Conservation (phyloP, 2,797 vertebrate species). For the Heteromormyrus szaboi region DNA sequence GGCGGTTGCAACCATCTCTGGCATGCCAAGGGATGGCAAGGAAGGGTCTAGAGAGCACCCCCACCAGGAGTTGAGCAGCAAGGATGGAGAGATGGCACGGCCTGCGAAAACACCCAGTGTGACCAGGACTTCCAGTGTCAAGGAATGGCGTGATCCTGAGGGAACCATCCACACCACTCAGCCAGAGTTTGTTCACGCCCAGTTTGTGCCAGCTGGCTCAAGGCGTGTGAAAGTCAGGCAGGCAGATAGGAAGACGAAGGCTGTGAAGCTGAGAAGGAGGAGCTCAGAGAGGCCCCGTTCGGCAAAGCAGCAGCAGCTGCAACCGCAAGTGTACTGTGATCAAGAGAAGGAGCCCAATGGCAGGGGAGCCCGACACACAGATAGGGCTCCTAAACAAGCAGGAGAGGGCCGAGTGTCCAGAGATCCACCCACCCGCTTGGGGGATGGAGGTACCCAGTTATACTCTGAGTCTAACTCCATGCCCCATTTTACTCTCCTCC, state of each 20-base stretch:
- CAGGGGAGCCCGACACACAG: constrained; percentile 31
- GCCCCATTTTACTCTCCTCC: constrained; percentile 36
- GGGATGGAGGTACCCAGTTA: constrained; percentile 58
- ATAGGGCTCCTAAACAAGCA: constrained; percentile 44
- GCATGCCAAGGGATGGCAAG: constrained; percentile 24
- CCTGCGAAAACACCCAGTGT: constrained; percentile 34
- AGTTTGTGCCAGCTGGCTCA: constrained; percentile 66
- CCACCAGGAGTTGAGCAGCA: constrained; percentile 18
- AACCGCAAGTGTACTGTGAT: constrained; percentile 52
- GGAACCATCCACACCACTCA: constrained; percentile 19
- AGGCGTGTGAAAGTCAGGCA: constrained; percentile 63
- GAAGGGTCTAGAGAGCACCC: constrained; percentile 27
- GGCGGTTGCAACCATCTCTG: constrained; percentile 37
- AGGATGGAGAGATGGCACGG: neutral
- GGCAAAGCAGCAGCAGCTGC: constrained; percentile 57
- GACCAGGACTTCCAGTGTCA: constrained; percentile 40
- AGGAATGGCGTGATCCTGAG: constrained; percentile 47
- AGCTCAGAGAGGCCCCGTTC: constrained; percentile 56
- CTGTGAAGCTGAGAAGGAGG: constrained; percentile 66
- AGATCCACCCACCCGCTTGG: constrained; percentile 38
- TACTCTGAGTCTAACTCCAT: constrained; percentile 72
- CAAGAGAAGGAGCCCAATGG: constrained; percentile 42
- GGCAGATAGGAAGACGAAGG: constrained; percentile 70
- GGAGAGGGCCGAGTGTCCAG: constrained; percentile 36
- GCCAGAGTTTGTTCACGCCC: constrained; percentile 66